Evolutionary conservation across 2,113 vertebrate species (phyloP).

Genomic region (Glaucidium brasilianum): DNA sequence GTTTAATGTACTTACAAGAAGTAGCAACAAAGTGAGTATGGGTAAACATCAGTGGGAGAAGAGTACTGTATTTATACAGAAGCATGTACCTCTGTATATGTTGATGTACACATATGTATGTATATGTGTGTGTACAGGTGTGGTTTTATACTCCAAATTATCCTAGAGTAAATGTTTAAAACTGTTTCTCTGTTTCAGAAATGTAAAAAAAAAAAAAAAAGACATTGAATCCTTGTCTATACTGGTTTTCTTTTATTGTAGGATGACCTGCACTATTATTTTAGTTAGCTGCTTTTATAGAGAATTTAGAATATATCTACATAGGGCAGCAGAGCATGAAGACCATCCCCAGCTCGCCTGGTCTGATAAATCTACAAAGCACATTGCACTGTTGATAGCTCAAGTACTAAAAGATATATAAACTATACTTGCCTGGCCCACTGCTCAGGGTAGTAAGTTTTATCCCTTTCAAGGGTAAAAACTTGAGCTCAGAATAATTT

Average conservation of each 20-base stretch:
- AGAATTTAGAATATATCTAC: neutral
- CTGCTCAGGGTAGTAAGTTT: neutral
- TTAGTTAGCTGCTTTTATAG: neutral
- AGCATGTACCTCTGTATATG: neutral
- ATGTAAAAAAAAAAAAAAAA: neutral
- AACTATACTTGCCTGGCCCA: neutral
- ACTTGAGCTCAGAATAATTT: neutral
- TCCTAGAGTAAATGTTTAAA: neutral
- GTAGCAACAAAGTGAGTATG: neutral
- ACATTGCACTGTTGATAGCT: neutral
- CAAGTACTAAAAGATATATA: neutral
- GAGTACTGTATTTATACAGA: neutral
- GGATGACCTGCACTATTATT: neutral
- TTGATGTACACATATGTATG: fast-evolving
- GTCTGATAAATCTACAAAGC: neutral
- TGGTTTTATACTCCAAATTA: neutral
- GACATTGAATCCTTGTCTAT: neutral
- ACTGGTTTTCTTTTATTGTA: neutral
- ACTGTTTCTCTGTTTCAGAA: neutral
- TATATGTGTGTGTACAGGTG: neutral
- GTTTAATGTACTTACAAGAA: neutral
- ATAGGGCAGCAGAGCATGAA: neutral
- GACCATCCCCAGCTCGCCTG: neutral
- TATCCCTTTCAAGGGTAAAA: neutral
- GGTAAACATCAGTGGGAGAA: neutral